Percentiles rank a stretch among this genome's conserved stretches.
Conservation (phyloP, 1,140 invertebrate species). For the Drosophila cardini region DNA sequence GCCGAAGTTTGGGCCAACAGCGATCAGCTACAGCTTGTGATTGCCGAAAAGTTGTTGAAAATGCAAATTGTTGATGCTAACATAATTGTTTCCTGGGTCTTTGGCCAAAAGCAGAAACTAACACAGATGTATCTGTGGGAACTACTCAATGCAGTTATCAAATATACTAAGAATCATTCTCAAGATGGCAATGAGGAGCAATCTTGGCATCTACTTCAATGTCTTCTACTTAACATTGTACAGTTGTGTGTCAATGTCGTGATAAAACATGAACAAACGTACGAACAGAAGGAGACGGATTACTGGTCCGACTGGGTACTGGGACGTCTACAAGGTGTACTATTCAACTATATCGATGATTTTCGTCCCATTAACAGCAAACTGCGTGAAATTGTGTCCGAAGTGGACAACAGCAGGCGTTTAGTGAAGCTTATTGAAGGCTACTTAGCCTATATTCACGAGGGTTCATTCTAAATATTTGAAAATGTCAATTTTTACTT, state of each 20-base stretch:
- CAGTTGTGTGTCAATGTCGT: slow-evolving; percentile 21
- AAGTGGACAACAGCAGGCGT: slow-evolving; percentile 5
- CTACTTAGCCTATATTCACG: slow-evolving; percentile 35
- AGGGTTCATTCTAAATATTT: not conserved
- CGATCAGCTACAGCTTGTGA: slow-evolving; percentile 41
- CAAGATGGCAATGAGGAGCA: not conserved
- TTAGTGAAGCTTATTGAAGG: slow-evolving; percentile 28
- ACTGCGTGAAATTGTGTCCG: slow-evolving; percentile 15
- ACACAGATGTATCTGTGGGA: slow-evolving; percentile 64
- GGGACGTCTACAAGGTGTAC: slow-evolving; percentile 42
- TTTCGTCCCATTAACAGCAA: slow-evolving; percentile 15
- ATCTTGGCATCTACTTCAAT: not conserved
- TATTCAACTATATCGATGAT: slow-evolving; percentile 47
- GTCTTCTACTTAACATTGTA: slow-evolving; percentile 36
- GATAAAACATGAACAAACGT: not conserved
- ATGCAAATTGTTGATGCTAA: slow-evolving; percentile 30
- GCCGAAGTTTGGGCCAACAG: slow-evolving; percentile 53
- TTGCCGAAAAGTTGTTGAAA: slow-evolving; percentile 41
- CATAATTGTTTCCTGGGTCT: slow-evolving; percentile 44
- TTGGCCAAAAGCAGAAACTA: slow-evolving; percentile 44
- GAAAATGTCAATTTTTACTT: not conserved
- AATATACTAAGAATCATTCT: slow-evolving; percentile 25
- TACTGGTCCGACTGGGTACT: slow-evolving; percentile 57
- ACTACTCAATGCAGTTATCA: slow-evolving; percentile 34
- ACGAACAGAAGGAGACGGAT: not conserved